Base-by-base conservation (phyloP, 1,140 invertebrate genomes). In the Agraylea sexmaculata region DNA sequence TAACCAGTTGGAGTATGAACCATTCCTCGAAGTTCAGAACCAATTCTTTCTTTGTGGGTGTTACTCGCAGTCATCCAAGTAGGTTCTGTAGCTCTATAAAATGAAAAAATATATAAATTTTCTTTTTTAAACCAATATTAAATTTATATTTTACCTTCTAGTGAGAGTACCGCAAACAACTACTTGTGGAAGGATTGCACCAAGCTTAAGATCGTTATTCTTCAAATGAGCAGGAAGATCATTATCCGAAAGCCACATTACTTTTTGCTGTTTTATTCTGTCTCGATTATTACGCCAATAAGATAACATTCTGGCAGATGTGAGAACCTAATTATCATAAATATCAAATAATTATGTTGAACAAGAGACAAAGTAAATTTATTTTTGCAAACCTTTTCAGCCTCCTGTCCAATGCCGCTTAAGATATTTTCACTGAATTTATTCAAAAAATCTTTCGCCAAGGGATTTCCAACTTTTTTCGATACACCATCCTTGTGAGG, bases 31-130 rank as follows among this genome's bases (percentile, higher is more conserved):
- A 99, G 62, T 57, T 98, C 94, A 16, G 91, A 96, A 1, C 95
- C 95, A 18, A 99, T 73, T 32, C 93, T 73, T 57, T 96, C 88
- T 1, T 53, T 42, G 29, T 89, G 78, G 5, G 88, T 85, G 67
- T 98, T 98, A 5, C 91, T 94, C 0, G 94, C 94, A 0, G 95
- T 99, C 75, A 99, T 86, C 96, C 96, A 99, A 0, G 95, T 97
- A 6, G 85, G 75, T 64, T 99, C 95, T 22, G 95, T 91, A 15
- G 94, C 94, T 50, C 95, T 69, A n/a, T n/a, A n/a, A n/a, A n/a
- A n/a, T n/a, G 46, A 19, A 43, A 39, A 27, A 17, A 34, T 8
- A 18, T 30, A 40, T 22, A 27, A 36, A 18, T 36, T 12, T 20
- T 11, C 22, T 21, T 6, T 22, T 36, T 7, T 7, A 36, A 23